Base-by-base conservation (phyloP, 2,797 vertebrate genomes). In the Coracias cyanogaster region DNA sequence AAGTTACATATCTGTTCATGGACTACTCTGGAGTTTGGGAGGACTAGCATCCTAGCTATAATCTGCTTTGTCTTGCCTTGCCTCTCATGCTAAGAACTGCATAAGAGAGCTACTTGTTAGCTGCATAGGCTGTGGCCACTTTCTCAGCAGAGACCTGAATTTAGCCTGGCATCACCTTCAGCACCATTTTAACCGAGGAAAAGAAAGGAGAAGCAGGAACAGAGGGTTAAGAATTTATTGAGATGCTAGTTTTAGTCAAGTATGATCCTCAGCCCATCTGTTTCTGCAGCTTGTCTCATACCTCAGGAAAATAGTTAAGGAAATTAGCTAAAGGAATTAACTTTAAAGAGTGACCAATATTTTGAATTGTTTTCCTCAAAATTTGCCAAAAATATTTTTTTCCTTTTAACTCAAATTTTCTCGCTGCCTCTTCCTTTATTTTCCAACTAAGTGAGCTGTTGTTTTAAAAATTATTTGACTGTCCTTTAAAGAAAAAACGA, bases 271-370 rank as follows among this genome's bases (percentile, higher is more conserved):
- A 0, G 8, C 73, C 37, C 82, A 66, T 80, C 70, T 86, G 49
- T 82, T 89, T 94, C 70, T 90, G 24, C 26, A 88, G 21, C 46
- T 91, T 72, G 48, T 55, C 52, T 93, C 15, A 1, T 77, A 89
- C 73, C 29, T 66, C 46, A 73, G 57, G 69, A 67, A 49, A 83
- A 82, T 5, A 86, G 76, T 61, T 90, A 82, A 73, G 31, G 60
- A 85, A 93, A 89, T 79, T 72, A 94, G 49, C 19, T 81, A 31
- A 74, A 80, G 12, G 58, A 94, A 92, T 79, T 95, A 12, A 84
- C 39, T 94, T 92, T 70, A 49, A 91, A 88, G 82, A 52, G 21
- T 37, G 35, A 41, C 70, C 66, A 93, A 82, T 1, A 2, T 79
- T 79, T 91, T 52, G 31, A 82, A 94, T 5, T 58, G 28, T 82